Base-by-base conservation (phyloP, 2,113 vertebrate genomes). In the Prinia subflava region DNA sequence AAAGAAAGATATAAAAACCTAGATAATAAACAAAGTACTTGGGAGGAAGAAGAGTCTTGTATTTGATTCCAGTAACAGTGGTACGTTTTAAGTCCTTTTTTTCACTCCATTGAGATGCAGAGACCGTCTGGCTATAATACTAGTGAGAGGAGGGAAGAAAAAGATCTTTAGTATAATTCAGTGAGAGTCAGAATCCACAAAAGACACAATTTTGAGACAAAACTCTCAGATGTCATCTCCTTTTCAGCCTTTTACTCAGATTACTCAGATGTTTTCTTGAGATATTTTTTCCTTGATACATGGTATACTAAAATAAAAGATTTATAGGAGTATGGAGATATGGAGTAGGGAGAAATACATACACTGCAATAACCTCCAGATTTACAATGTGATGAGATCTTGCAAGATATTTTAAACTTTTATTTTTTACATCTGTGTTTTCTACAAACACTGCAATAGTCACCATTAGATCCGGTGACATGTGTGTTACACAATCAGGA, bases 111-210 rank as follows among this genome's bases (percentile, higher is more conserved):
- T 52, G 39, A 55, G 35, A 31, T 33, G 5, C 19, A 12, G 21
- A 52, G 21, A 56, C 4, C 19, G 55, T 69, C 53, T 73, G 28
- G 11, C 9, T 87, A 12, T 55, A 63, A 23, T 25, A 73, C 35
- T 50, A 71, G 6, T 60, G 15, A 20, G 27, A 25, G 24, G 5
- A 15, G 18, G 23, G 3, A 0, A 39, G 50, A 65, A 74, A 62
- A 16, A 4, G 0, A 41, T 5, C 25, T 56, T 4, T 25, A 3
- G 1, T 10, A 60, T 18, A 69, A 77, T 69, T 50, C 15, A 77
- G 0, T 42, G 37, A 27, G 4, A 69, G 14, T 9, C 23, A 79
- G 56, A 62, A 86, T 71, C 14, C 63, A 57, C 13, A 77, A 27
- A 91, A 50, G n/a, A 55, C 6, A 47, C 6, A 55, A 31, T 55